phyloP scores from a whole-genome alignment of 35 echinoderm and acorn worm genomes.

The Anneissia japonica region DNA sequence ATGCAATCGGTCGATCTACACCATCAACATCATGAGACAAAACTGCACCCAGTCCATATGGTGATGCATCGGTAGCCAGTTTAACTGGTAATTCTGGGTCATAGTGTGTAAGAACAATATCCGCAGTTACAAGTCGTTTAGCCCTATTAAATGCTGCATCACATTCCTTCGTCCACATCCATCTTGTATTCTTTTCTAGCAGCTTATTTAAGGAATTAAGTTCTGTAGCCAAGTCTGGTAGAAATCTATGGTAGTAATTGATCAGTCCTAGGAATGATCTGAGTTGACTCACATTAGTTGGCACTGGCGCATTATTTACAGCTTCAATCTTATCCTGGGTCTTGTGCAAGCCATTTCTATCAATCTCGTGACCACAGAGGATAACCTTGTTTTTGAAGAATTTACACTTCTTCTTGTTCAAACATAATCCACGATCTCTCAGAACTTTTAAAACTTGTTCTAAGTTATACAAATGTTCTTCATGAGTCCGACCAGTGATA shows the following conservation, averaged over 20 bases:
- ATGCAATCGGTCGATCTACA: conserved; percentile 36
- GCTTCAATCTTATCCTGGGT: conserved; percentile 34
- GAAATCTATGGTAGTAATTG: conserved; percentile 53
- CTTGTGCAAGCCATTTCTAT: conserved; percentile 31
- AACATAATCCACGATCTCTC: background rate
- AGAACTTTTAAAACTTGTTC: background rate
- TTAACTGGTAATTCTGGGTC: conserved; percentile 13
- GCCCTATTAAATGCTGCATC: conserved; percentile 29
- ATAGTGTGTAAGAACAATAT: conserved; percentile 53
- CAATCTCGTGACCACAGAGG: conserved; percentile 34
- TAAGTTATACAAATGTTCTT: background rate
- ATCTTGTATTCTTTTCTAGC: conserved; percentile 12
- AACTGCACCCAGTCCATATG: conserved; percentile 53
- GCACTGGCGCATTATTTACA: conserved; percentile 27
- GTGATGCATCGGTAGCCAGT: conserved; percentile 50
- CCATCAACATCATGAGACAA: conserved; percentile 43
- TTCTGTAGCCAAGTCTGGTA: conserved; percentile 41
- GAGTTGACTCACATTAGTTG: conserved; percentile 42
- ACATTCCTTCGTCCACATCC: conserved; percentile 32
- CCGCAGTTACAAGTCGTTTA: conserved; percentile 19
- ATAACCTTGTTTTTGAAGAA: conserved; percentile 23
- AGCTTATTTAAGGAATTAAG: conserved; percentile 40
- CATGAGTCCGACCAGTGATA: background rate
- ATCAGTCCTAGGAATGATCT: conserved; percentile 51
- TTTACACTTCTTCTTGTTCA: conserved; percentile 46